Conservation (phyloP, 1,140 invertebrate genomes). For the Dreissena rostriformis region DNA sequence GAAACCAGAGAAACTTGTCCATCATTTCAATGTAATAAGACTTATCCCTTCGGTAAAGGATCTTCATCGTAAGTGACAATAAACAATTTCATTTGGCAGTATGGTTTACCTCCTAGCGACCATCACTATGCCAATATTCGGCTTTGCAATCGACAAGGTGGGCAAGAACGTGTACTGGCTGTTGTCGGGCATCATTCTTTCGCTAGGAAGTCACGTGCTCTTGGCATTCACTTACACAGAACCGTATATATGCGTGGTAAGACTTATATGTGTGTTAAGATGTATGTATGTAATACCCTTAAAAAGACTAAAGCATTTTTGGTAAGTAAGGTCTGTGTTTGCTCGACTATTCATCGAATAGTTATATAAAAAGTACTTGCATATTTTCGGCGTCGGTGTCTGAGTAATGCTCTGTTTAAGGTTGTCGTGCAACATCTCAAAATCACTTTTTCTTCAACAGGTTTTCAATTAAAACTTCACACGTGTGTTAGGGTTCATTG, state of each 20-base stretch:
- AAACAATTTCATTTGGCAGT: constrained; percentile 82
- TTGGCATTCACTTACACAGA: constrained; percentile 93
- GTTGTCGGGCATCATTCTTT: constrained; percentile 89
- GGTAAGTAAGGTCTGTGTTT: too few relatives aligned
- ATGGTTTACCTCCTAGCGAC: constrained; percentile 96
- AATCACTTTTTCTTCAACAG: too few relatives aligned
- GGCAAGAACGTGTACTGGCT: constrained; percentile 96
- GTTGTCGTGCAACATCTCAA: too few relatives aligned
- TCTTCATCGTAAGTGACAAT: too few relatives aligned
- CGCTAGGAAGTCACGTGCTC: constrained; percentile 90
- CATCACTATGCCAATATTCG: constrained; percentile 93
- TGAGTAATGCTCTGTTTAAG: too few relatives aligned
- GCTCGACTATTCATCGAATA: too few relatives aligned
- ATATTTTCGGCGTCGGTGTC: too few relatives aligned
- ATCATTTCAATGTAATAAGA: background rate
- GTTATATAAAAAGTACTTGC: too few relatives aligned
- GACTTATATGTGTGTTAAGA: constrained; percentile 64
- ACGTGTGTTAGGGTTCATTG: too few relatives aligned
- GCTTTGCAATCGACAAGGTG: constrained; percentile 93
- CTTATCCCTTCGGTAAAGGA: background rate
- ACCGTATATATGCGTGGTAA: constrained; percentile 93
- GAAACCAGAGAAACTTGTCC: background rate
- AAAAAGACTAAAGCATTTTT: too few relatives aligned
- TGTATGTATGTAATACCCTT: too few relatives aligned
- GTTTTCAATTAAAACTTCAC: too few relatives aligned